These are phyloP conservation scores for Fringilla coelebs DNA, from an alignment of 2,797 vertebrate species.

Conservation along the genomic window DNA sequence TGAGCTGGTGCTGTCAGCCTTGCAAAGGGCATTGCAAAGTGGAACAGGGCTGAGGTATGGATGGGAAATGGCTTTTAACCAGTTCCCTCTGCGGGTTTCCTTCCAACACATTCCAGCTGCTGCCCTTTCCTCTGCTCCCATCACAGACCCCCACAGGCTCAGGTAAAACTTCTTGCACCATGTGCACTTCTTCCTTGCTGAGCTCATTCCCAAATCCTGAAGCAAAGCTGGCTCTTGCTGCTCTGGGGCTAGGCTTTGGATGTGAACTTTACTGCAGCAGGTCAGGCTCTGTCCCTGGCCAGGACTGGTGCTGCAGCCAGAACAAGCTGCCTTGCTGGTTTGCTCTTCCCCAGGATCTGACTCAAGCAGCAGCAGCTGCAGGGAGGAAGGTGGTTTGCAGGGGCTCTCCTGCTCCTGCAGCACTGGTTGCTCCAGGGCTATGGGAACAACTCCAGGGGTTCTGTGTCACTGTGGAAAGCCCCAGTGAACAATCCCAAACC, in stretches of 20 bases:
- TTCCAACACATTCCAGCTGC: neutral
- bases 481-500: neutral
- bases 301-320: neutral
- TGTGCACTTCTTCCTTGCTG: rapidly evolving
- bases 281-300: neutral
- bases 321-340: neutral
- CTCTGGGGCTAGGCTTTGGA: neutral
- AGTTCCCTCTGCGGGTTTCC: neutral
- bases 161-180: neutral
- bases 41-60: neutral
- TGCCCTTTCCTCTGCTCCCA: neutral
- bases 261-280: neutral
- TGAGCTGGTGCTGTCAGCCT: neutral
- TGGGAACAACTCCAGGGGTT: neutral
- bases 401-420: neutral
- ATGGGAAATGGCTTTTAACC: neutral
- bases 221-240: neutral
- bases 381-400: neutral
- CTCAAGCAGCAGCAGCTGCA: neutral
- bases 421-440: neutral
- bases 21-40: neutral
- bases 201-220: neutral
- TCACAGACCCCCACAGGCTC: neutral
- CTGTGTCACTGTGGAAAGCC: neutral
- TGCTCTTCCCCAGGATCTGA: neutral